A percentile compares a stretch with the other conserved stretches of the same genome.
Conservation (phyloP, 2,113 vertebrate genomes). For the Heterocephalus glaber region DNA sequence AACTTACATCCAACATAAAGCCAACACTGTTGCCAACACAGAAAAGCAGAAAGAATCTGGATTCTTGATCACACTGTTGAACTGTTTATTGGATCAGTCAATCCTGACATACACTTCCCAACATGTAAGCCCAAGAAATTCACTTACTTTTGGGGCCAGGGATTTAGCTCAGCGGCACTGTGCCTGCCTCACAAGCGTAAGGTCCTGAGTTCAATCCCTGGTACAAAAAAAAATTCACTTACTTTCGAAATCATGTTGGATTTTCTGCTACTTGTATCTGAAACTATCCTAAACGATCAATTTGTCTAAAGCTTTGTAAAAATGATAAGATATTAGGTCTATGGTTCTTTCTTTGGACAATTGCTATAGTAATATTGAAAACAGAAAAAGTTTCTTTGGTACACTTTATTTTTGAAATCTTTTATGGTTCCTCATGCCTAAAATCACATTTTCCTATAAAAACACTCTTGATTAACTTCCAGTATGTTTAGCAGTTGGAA, state of each 20-base stretch:
- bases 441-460: slow-evolving; percentile 52
- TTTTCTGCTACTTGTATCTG: slow-evolving; percentile 14
- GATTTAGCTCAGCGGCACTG: too few species aligned
- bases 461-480: slow-evolving; percentile 29
- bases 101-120: neutral
- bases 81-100: neutral
- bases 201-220: too few species aligned
- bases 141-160: neutral
- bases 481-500: slow-evolving; percentile 37
- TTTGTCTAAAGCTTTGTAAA: slow-evolving; percentile 16
- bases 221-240: neutral
- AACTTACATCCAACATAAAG: neutral
- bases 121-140: neutral
- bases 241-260: neutral
- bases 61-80: neutral
- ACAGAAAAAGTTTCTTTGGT: neutral
- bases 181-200: too few species aligned
- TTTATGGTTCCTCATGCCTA: neutral
- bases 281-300: neutral
- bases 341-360: neutral
- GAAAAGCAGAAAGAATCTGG: neutral
- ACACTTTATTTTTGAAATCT: slow-evolving; percentile 21
- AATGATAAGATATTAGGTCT: neutral
- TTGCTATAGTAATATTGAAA: slow-evolving; percentile 6
- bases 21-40: neutral